Conservation (phyloP, 35 echinoderm and acorn worm genomes). For the Ptychodera flava region DNA sequence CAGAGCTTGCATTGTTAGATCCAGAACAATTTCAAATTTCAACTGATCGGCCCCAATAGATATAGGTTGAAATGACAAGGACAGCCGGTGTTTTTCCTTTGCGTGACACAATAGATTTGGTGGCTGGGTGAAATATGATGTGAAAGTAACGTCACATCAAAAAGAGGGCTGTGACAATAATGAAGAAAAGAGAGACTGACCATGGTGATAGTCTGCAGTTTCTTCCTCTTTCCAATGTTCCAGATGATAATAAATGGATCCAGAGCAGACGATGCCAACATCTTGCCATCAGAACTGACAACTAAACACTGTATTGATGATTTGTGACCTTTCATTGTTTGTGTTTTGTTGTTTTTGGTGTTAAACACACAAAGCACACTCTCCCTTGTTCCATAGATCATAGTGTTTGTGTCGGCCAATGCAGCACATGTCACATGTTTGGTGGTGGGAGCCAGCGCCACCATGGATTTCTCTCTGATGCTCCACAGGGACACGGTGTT, state of each 20-base stretch:
- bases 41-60: too few species aligned
- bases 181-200: background rate
- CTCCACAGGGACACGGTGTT: background rate
- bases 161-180: too few species aligned
- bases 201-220: background rate
- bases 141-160: too few species aligned
- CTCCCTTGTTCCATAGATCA: constrained; percentile 19
- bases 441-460: background rate
- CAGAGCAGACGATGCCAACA: constrained; percentile 31
- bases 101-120: too few species aligned
- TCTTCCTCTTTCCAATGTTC: background rate
- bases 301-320: constrained; percentile 26
- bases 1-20: too few species aligned
- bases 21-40: too few species aligned
- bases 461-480: background rate
- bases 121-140: too few species aligned
- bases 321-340: constrained; percentile 26
- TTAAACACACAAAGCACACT: constrained; percentile 21
- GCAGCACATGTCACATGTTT: constrained; percentile 9
- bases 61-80: too few species aligned
- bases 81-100: too few species aligned
- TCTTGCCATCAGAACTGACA: constrained; percentile 28
- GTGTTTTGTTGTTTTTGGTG: constrained; percentile 6
- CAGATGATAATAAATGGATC: constrained; percentile 41
- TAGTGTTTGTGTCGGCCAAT: constrained; percentile 5